Base-by-base conservation (phyloP, 2,888 invertebrate species). In the Melipona bicolor region DNA sequence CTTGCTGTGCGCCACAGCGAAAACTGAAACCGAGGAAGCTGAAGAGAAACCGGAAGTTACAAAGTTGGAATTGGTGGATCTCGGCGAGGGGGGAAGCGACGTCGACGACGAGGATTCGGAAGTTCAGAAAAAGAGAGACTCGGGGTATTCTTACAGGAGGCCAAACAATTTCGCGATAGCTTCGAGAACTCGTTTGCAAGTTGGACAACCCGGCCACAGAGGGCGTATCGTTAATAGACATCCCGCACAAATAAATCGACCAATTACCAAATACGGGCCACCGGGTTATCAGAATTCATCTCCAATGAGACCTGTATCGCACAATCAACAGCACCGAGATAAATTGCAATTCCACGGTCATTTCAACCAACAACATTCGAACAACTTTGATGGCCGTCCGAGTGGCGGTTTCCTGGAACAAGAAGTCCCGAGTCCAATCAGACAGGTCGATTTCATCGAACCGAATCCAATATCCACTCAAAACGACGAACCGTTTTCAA, bases 401-500 rank as follows among this genome's bases (percentile, higher is more conserved):
- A 64, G 24, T 17, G 85, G 27, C 27, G 27, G 85, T 27, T 59
- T 90, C 68, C 21, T 77, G 6, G 90, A 84, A 43, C 92, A 92
- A 67, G 90, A 87, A 65, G 83, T 90, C 0, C 92, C 93, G 0
- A 92, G 88, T 88, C 90, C 92, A 13, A 89, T 92, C 0, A 90
- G 90, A 83, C 76, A 90, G 49, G 64, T 80, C 5, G 92, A 93
- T 56, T 93, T 93, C 64, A 81, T 83, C 0, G 90, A 91, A 56
- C 81, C 89, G 19, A 92, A 91, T 87, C 92, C 94, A 2, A 94
- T 94, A 49, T 92, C 94, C 15, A 92, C 92, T 80, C 94, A 94
- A 79, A 94, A 94, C 75, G 89, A 89, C 49, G 89, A 91, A 77
- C 94, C 94, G 0, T 94, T 94, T 64, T 92, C 92, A 32, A 84